phyloP scores from a whole-genome alignment of 2,797 vertebrate species.

The Pseudochirops corinnae region DNA sequence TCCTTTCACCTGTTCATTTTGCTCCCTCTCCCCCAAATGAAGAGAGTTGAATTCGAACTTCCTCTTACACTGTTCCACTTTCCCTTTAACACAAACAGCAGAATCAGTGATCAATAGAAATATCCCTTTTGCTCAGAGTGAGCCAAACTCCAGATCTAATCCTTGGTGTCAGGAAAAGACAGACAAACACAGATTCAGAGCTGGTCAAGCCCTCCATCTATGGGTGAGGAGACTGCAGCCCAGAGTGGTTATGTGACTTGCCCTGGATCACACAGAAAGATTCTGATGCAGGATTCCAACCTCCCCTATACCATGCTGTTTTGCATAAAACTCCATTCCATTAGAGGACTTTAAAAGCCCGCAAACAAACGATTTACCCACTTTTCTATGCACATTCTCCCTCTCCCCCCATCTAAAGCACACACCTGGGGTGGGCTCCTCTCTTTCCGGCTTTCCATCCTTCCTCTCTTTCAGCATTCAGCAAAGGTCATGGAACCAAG shows the following conservation, averaged over 20 bases:
- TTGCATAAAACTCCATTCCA: background rate
- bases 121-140: constrained; percentile 33
- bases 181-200: background rate
- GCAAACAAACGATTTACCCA: background rate
- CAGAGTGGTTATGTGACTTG: background rate
- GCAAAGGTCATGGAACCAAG: constrained; percentile 51
- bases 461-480: background rate
- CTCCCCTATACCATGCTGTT: background rate
- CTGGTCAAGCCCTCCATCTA: background rate
- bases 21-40: constrained; percentile 27
- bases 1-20: constrained; percentile 34
- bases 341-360: background rate
- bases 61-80: constrained; percentile 42
- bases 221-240: background rate
- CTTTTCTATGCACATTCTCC: background rate
- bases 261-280: background rate
- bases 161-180: background rate
- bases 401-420: background rate
- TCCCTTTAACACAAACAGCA: constrained; percentile 34
- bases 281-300: background rate
- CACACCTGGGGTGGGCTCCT: background rate
- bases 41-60: constrained; percentile 58
- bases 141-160: background rate
- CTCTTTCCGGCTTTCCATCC: constrained; percentile 4
- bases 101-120: constrained; percentile 38